These are phyloP conservation scores for Arbacia lixula DNA, from an alignment of 53 echinoderm and acorn worm genomes.

Conservation along the genomic window DNA sequence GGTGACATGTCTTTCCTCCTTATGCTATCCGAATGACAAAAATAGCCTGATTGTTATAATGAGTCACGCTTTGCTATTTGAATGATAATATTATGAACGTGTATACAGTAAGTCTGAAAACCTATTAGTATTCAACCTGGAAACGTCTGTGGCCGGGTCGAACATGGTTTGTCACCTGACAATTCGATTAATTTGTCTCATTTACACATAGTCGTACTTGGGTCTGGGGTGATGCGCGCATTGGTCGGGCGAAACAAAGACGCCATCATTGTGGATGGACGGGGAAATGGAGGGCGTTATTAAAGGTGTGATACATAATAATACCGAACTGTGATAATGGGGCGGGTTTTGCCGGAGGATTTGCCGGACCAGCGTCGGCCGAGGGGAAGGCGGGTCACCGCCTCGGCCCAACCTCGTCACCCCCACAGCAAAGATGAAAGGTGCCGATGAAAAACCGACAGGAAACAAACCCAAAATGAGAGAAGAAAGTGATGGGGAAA, in stretches of 20 bases:
- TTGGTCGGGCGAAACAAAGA: no score
- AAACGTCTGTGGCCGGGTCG: no score
- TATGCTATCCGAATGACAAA: no score
- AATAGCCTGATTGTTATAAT: no score
- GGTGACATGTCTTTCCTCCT: no score
- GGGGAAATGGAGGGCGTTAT: conserved; percentile 15
- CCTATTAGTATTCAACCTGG: no score
- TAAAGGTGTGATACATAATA: not conserved
- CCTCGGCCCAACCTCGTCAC: not conserved
- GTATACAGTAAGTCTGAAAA: no score
- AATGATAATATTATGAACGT: no score
- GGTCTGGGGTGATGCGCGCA: not conserved
- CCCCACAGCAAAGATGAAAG: conserved; percentile 25
- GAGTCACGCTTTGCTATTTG: no score
- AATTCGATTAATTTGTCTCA: conserved; percentile 16
- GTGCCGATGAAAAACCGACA: conserved; percentile 14
- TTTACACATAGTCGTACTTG: conserved; percentile 12
- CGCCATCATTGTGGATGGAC: no score
- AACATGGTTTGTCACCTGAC: not conserved
- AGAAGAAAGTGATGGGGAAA: not conserved
- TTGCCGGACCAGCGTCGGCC: not conserved
- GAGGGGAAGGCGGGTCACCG: conserved; percentile 28
- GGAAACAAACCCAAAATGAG: conserved; percentile 40
- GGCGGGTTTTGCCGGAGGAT: conserved; percentile 3
- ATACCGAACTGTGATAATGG: not conserved